Conservation (phyloP, 1,140 invertebrate genomes). For the Bilobella aurantiaca region DNA sequence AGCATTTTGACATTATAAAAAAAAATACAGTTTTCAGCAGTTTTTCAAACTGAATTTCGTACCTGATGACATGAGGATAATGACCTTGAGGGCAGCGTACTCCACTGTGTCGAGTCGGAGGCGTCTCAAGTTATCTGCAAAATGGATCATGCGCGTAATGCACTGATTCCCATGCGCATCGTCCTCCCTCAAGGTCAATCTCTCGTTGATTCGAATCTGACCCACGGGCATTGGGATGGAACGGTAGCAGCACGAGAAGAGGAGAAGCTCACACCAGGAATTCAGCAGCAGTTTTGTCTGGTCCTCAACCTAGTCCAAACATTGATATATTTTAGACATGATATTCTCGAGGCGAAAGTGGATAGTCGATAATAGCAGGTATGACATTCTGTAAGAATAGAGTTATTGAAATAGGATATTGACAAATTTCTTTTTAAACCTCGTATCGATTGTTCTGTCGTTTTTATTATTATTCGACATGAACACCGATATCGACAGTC, state of each 20-base stretch:
- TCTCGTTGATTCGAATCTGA: slow-evolving; percentile 33
- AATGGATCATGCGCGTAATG: slow-evolving; percentile 85
- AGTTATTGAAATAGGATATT: too few relatives aligned
- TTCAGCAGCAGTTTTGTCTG: slow-evolving; percentile 93
- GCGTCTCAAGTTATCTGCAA: slow-evolving; percentile 80
- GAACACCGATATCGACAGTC: too few relatives aligned
- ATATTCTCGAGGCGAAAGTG: neutral
- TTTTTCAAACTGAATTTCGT: slow-evolving; percentile 36
- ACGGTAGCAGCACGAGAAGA: slow-evolving; percentile 65
- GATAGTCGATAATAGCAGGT: neutral
- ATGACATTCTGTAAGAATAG: too few relatives aligned
- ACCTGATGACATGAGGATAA: slow-evolving; percentile 88
- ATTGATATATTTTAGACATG: slow-evolving; percentile 1
- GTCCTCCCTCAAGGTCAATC: slow-evolving; percentile 29
- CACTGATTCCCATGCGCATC: slow-evolving; percentile 37
- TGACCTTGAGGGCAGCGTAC: slow-evolving; percentile 87
- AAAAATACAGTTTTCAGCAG: too few relatives aligned
- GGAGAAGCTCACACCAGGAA: slow-evolving; percentile 89
- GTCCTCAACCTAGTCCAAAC: slow-evolving; percentile 67
- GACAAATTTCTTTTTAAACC: too few relatives aligned
- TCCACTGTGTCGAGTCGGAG: slow-evolving; percentile 90
- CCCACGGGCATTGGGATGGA: slow-evolving; percentile 41
- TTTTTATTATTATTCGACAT: too few relatives aligned
- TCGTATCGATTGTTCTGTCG: too few relatives aligned
- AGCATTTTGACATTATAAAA: too few relatives aligned